Conservation (phyloP, 2,113 vertebrate genomes). For the Muntiacus muntjak region DNA sequence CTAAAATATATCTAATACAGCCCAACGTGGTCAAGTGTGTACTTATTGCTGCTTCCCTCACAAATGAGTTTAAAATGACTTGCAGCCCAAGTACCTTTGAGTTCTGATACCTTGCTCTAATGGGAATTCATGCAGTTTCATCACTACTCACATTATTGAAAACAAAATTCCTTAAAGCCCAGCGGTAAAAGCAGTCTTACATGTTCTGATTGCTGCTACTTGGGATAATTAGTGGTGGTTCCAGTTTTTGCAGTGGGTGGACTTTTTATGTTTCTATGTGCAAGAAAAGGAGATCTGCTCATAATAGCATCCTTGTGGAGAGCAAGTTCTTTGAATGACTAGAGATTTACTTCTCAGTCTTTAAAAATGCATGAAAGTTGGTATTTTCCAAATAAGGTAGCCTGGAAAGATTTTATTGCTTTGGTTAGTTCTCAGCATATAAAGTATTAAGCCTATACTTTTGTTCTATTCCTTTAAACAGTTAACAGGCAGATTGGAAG, state of each 20-base stretch:
- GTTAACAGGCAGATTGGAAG: not conserved
- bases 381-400: slow-evolving; percentile 24
- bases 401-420: not conserved
- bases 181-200: not conserved
- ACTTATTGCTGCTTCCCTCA: too few relatives aligned
- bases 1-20: too few relatives aligned
- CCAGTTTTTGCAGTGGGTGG: not conserved
- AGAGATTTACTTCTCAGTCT: not conserved
- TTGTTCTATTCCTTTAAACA: slow-evolving; percentile 17
- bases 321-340: not conserved
- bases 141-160: not conserved
- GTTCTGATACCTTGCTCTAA: too few relatives aligned
- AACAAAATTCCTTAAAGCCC: not conserved
- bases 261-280: not conserved
- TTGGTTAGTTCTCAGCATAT: not conserved
- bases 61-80: too few relatives aligned
- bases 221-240: not conserved
- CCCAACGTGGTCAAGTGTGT: too few relatives aligned
- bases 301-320: not conserved
- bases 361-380: not conserved
- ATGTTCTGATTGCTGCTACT: not conserved
- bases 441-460: not conserved
- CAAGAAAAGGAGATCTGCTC: not conserved
- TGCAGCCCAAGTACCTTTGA: too few relatives aligned
- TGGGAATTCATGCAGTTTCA: slow-evolving; percentile 21